Conservation (phyloP, 2,797 vertebrate species). For the Pseudocheirus occidentalis region DNA sequence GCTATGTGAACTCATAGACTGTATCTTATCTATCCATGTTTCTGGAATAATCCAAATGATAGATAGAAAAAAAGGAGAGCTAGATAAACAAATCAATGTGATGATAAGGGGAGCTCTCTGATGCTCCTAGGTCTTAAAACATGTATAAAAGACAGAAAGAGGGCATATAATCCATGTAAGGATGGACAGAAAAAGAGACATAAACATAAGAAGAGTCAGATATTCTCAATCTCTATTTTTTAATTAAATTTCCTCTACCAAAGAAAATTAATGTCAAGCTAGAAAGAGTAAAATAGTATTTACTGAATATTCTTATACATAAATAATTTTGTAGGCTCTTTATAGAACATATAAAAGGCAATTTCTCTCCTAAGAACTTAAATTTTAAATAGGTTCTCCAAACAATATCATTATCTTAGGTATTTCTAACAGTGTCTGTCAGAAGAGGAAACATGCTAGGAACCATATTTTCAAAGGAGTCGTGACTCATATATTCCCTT, state of each 20-base stretch:
- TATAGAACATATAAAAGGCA: constrained; percentile 3
- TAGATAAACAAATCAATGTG: background rate
- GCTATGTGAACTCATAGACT: background rate
- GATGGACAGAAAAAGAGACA: constrained; percentile 52
- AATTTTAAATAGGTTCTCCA: constrained; percentile 18
- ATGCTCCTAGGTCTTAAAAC: constrained; percentile 38
- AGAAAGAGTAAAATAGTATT: background rate
- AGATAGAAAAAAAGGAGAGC: background rate
- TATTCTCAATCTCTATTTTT: background rate
- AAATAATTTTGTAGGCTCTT: constrained; percentile 27
- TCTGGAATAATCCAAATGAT: background rate
- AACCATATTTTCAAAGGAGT: constrained; percentile 8
- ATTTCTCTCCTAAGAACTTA: constrained; percentile 1
- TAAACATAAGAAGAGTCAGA: background rate
- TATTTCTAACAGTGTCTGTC: background rate
- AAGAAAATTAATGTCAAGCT: constrained; percentile 45
- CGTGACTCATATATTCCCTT: background rate
- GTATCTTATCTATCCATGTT: background rate
- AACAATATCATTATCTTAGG: background rate
- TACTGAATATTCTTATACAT: constrained; percentile 16
- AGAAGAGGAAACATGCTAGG: background rate
- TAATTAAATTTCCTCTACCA: constrained; percentile 17
- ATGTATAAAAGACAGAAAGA: constrained; percentile 19
- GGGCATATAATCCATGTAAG: constrained; percentile 38
- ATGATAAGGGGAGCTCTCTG: constrained; percentile 38